These are phyloP conservation scores for Dendrolimus houi DNA, from an alignment of 2,888 invertebrate genomes.

Conservation along the genomic window DNA sequence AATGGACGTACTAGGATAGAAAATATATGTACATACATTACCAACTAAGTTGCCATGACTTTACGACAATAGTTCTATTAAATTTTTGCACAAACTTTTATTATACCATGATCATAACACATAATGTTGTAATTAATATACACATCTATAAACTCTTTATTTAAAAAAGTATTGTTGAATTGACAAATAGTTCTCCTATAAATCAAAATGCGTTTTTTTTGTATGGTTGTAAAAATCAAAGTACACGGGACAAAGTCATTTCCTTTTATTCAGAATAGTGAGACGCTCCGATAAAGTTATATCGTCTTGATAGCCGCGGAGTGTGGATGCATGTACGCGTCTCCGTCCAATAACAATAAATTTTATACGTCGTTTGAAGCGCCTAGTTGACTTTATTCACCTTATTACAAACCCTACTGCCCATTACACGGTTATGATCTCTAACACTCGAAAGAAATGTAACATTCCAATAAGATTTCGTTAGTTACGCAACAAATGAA, in stretches of 20 bases:
- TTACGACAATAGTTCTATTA: too few relatives aligned
- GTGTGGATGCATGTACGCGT: slow-evolving; percentile 73
- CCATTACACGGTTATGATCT: slow-evolving; percentile 6
- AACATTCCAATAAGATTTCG: not conserved
- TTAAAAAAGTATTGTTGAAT: not conserved
- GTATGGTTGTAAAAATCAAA: slow-evolving; percentile 11
- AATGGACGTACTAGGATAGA: too few relatives aligned
- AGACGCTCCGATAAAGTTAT: slow-evolving; percentile 64
- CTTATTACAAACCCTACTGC: slow-evolving; percentile 9
- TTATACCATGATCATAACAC: too few relatives aligned
- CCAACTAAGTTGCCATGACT: too few relatives aligned
- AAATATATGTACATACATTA: too few relatives aligned
- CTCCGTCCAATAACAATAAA: slow-evolving; percentile 74
- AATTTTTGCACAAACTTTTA: too few relatives aligned
- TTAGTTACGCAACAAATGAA: not conserved
- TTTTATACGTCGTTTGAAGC: slow-evolving; percentile 67
- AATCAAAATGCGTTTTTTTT: slow-evolving; percentile 36
- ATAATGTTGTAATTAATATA: too few relatives aligned
- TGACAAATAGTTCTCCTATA: slow-evolving; percentile 28
- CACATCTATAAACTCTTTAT: too few relatives aligned
- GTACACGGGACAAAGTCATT: slow-evolving; percentile 31
- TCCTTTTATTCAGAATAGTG: slow-evolving; percentile 43
- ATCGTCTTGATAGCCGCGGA: slow-evolving; percentile 68
- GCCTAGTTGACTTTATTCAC: slow-evolving; percentile 34
- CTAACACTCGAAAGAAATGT: slow-evolving; percentile 3